Percentiles rank a stretch among this genome's conserved stretches.
Conservation (phyloP, 2,888 invertebrate species). For the Tetanocera ferruginea region DNA sequence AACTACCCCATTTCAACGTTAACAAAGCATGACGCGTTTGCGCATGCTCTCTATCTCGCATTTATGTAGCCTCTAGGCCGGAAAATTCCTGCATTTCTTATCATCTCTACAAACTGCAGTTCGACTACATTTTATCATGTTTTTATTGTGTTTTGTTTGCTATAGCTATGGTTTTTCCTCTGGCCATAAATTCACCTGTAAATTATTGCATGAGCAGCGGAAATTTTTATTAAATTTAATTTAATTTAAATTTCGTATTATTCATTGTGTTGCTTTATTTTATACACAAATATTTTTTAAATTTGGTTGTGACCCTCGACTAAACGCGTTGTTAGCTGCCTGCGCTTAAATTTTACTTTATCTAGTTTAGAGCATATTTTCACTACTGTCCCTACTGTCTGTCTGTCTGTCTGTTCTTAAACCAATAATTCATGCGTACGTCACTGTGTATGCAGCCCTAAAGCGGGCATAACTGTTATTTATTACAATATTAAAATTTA, state of each 20-base stretch:
- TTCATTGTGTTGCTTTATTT: background rate
- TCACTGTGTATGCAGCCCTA: background rate
- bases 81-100: background rate
- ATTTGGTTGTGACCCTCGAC: background rate
- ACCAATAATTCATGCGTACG: constrained; percentile 18
- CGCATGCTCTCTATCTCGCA: background rate
- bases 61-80: background rate
- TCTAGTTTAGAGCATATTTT: background rate
- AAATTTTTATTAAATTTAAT: constrained; percentile 30
- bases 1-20: constrained; percentile 8
- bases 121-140: constrained; percentile 14
- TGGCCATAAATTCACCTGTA: constrained; percentile 18
- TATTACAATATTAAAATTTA: constrained; percentile 11
- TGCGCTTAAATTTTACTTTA: background rate
- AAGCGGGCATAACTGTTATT: constrained; percentile 6
- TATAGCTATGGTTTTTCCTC: background rate
- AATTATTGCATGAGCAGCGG: constrained; percentile 34
- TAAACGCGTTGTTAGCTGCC: background rate
- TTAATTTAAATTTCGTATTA: background rate
- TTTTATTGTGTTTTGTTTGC: background rate
- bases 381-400: background rate
- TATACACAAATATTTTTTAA: background rate
- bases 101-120: background rate
- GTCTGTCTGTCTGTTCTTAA: background rate
- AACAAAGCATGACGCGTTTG: constrained; percentile 25